phyloP scores from a whole-genome alignment of 2,888 invertebrate species.

The Dascillus cervinus region DNA sequence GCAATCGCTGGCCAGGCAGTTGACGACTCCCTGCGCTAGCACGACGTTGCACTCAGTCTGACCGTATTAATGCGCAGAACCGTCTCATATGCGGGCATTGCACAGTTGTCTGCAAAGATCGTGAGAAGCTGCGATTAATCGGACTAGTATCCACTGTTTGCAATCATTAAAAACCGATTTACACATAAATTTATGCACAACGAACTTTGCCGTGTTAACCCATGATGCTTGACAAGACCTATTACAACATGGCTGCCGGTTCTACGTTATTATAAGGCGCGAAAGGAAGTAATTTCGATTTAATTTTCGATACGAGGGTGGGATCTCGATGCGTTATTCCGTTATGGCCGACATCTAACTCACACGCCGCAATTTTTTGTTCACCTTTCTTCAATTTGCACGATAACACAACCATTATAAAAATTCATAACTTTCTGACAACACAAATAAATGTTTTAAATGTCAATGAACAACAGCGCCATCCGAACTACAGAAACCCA shows the following conservation, averaged over 20 bases:
- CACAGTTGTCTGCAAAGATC: conserved; percentile 32
- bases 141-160: conserved; percentile 13
- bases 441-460: conserved; percentile 40
- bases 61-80: conserved; percentile 44
- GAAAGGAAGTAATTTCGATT: conserved; percentile 22
- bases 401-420: conserved; percentile 29
- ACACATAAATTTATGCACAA: conserved; percentile 25
- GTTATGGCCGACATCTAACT: too few species aligned
- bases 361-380: conserved; percentile 5
- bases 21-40: conserved; percentile 46
- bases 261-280: conserved; percentile 41
- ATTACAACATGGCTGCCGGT: conserved; percentile 46
- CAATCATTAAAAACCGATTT: conserved; percentile 16
- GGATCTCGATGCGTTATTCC: too few species aligned
- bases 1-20: conserved; percentile 37
- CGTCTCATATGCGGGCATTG: conserved; percentile 35
- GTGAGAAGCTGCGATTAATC: conserved; percentile 27
- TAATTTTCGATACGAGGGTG: conserved; percentile 2
- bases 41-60: conserved; percentile 43
- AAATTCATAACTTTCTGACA: conserved; percentile 41
- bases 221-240: conserved; percentile 43
- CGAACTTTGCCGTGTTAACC: conserved; percentile 38
- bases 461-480: conserved; percentile 26
- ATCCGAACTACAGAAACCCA: too few species aligned
- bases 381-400: conserved; percentile 10